phyloP scores from a whole-genome alignment of 2,888 invertebrate species.

The Elegia similella region DNA sequence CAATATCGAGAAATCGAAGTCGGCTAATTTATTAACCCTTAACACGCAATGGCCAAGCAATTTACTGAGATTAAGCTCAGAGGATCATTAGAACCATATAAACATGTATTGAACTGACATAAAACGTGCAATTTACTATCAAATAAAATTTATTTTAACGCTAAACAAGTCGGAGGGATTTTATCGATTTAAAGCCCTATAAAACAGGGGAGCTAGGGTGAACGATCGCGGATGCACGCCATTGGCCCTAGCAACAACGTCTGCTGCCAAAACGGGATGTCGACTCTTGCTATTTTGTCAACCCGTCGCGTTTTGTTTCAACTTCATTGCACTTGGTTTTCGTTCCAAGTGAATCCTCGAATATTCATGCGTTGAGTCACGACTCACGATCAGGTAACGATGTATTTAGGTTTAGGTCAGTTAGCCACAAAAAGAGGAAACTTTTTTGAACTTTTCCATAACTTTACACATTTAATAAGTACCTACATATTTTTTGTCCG shows the following conservation, averaged over 20 bases:
- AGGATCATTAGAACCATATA: neutral
- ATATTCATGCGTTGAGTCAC: constrained; percentile 33
- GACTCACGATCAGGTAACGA: constrained; percentile 26
- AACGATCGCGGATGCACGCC: constrained; percentile 59
- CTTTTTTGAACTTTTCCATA: neutral
- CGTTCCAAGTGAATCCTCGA: neutral
- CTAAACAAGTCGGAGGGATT: constrained; percentile 27
- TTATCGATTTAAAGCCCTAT: constrained; percentile 74
- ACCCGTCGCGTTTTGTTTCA: constrained; percentile 15
- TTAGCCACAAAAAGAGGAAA: neutral
- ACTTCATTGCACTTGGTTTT: neutral
- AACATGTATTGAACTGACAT: neutral
- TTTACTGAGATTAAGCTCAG: neutral
- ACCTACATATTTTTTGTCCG: too few species aligned
- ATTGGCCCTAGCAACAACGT: constrained; percentile 37
- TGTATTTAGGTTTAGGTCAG: constrained; percentile 3
- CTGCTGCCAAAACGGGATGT: constrained; percentile 64
- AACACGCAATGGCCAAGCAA: neutral
- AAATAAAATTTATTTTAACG: constrained; percentile 6
- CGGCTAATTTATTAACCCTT: neutral
- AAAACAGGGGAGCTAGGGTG: constrained; percentile 65
- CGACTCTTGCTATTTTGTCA: constrained; percentile 37
- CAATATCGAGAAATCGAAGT: neutral
- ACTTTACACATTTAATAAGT: too few species aligned
- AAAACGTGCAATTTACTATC: constrained; percentile 1